These are phyloP conservation scores for Gryon sp. DNA, from an alignment of 1,140 invertebrate species.

Conservation along the genomic window DNA sequence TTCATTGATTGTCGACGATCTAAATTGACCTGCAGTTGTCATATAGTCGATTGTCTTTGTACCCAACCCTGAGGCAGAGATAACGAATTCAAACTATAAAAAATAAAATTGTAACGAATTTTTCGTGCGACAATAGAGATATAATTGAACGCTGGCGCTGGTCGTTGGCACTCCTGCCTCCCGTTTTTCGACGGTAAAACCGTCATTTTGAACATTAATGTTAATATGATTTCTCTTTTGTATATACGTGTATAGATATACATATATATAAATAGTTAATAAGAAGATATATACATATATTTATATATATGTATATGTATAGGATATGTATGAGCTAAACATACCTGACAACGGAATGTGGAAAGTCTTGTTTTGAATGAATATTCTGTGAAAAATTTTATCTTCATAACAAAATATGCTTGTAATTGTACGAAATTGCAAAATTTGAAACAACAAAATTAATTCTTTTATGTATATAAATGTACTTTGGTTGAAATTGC, in stretches of 20 bases:
- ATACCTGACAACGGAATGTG: conserved; percentile 11
- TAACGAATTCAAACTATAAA: conserved; percentile 38
- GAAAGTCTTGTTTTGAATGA: conserved; percentile 1
- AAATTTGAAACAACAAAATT: too few species aligned
- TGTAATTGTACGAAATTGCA: too few species aligned
- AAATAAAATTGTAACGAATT: conserved; percentile 54
- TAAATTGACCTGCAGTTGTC: neutral
- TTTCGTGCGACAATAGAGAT: neutral
- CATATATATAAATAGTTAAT: conserved; percentile 22
- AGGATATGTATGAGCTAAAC: too few species aligned
- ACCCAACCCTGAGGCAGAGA: conserved; percentile 36
- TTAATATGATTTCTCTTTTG: conserved; percentile 20
- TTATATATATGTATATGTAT: conserved; percentile 25
- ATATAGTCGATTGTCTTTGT: conserved; percentile 18
- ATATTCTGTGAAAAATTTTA: conserved; percentile 8
- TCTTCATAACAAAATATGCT: too few species aligned
- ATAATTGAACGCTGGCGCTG: conserved; percentile 54
- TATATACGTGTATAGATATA: conserved; percentile 34
- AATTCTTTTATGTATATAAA: too few species aligned
- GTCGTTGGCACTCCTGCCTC: conserved; percentile 53
- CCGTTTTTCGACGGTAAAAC: neutral
- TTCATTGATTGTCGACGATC: conserved; percentile 1
- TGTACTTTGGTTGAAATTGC: too few species aligned
- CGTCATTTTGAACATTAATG: neutral
- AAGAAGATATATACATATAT: conserved; percentile 17